phyloP scores from a whole-genome alignment of 2,797 vertebrate genomes.

The Taeniopygia guttata region DNA sequence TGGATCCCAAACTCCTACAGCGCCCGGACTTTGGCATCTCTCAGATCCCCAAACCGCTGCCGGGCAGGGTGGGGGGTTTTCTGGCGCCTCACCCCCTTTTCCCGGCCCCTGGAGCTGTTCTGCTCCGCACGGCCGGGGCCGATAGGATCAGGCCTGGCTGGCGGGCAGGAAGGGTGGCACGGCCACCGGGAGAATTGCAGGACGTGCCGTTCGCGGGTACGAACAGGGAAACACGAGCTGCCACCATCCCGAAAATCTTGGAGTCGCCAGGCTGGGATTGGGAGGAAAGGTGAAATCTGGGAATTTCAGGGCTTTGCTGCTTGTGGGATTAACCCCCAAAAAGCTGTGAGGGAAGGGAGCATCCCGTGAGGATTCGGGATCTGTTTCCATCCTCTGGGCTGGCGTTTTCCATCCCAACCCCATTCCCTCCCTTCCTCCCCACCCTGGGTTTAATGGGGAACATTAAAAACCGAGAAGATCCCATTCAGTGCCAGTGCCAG shows the following conservation, averaged over 20 bases:
- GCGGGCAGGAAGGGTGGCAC: constrained; percentile 81
- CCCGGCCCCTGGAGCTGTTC: background rate
- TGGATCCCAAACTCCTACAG: background rate
- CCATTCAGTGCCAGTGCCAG: background rate
- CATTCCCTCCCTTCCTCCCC: background rate
- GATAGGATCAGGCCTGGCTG: constrained; percentile 64
- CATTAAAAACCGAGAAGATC: background rate
- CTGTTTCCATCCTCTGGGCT: background rate
- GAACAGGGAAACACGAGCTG: background rate
- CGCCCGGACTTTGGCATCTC: rapidly evolving
- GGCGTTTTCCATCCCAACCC: background rate
- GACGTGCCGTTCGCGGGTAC: constrained; percentile 64
- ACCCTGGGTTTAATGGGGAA: background rate
- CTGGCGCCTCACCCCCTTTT: background rate
- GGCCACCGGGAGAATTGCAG: constrained; percentile 76
- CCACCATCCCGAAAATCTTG: background rate
- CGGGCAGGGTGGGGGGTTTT: background rate
- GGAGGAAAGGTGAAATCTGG: rapidly evolving
- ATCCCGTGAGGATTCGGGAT: rapidly evolving
- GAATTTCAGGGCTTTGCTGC: background rate
- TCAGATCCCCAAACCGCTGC: rapidly evolving
- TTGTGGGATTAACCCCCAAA: background rate
- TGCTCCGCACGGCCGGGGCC: constrained; percentile 17
- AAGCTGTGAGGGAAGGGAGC: rapidly evolving
- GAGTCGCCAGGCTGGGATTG: background rate